phyloP scores from a whole-genome alignment of 2,113 vertebrate genomes.

The Heterocephalus glaber region DNA sequence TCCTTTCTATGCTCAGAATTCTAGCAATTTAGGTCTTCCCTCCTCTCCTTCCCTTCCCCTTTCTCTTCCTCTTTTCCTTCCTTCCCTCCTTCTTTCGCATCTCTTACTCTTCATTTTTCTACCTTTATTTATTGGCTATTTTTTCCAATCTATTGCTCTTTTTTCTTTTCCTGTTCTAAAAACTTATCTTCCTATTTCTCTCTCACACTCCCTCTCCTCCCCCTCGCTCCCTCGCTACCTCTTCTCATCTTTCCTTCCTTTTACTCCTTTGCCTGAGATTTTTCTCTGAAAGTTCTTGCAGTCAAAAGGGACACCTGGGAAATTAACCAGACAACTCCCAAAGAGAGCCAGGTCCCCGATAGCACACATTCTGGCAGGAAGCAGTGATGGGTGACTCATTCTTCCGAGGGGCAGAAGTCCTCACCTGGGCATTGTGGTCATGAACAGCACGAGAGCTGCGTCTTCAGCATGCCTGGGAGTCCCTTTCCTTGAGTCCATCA shows the following conservation, averaged over 20 bases:
- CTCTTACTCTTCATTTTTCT: not conserved
- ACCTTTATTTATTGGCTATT: not conserved
- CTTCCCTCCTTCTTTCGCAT: no score
- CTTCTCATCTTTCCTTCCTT: no score
- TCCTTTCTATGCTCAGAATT: not conserved
- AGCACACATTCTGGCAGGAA: not conserved
- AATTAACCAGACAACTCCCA: not conserved
- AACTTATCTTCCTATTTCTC: not conserved
- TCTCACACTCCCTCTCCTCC: not conserved
- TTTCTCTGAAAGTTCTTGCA: not conserved
- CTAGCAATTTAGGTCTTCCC: rapidly evolving
- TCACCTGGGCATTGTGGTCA: rapidly evolving
- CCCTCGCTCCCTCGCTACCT: not conserved
- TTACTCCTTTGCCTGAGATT: not conserved
- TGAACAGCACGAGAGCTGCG: not conserved
- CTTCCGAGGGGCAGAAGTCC: rapidly evolving
- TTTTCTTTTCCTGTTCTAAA: not conserved
- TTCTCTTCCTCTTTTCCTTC: not conserved
- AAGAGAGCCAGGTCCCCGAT: no score
- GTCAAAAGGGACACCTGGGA: not conserved
- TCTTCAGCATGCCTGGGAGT: not conserved
- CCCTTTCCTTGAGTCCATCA: slow-evolving; percentile 59
- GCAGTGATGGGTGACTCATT: rapidly evolving
- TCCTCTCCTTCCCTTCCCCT: not conserved
- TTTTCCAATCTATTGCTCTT: not conserved